A percentile compares a stretch with the other conserved stretches of the same genome.
phyloP scores from a whole-genome alignment of 2,888 invertebrate genomes.

The Nomada ferruginata region DNA sequence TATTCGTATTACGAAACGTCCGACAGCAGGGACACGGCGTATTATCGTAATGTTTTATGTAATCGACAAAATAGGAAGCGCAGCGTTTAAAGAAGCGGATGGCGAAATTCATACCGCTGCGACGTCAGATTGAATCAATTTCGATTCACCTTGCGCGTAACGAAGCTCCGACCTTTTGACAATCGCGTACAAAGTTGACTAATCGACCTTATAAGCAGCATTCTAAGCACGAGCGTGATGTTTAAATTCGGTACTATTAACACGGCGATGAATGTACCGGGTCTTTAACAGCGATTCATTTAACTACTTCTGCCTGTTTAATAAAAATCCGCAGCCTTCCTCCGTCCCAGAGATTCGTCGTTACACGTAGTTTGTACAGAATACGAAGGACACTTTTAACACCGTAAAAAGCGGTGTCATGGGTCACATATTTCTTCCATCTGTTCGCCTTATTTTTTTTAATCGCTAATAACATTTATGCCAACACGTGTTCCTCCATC shows the following conservation, averaged over 20 bases:
- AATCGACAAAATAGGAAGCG: slow-evolving; percentile 21
- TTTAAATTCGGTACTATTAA: slow-evolving; percentile 22
- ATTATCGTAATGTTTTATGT: slow-evolving; percentile 20
- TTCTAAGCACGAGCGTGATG: slow-evolving; percentile 17
- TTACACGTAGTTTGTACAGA: too few relatives aligned
- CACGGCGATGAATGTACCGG: background rate
- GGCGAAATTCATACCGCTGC: background rate
- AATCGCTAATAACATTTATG: background rate
- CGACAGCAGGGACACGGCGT: background rate
- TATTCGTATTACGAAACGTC: slow-evolving; percentile 11
- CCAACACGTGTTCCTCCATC: slow-evolving; percentile 15
- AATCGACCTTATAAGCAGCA: slow-evolving; percentile 16
- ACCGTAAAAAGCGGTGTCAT: too few relatives aligned
- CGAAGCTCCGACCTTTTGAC: slow-evolving; percentile 37
- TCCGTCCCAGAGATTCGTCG: too few relatives aligned
- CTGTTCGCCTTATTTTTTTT: background rate
- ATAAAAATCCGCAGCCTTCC: background rate
- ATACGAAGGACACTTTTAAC: too few relatives aligned
- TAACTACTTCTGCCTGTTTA: background rate
- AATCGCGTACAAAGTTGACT: slow-evolving; percentile 36
- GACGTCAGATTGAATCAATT: slow-evolving; percentile 14
- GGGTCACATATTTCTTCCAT: too few relatives aligned
- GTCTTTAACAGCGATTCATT: slow-evolving; percentile 10
- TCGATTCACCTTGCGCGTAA: slow-evolving; percentile 52
- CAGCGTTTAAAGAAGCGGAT: background rate